These are phyloP conservation scores for Heliconius charithonia DNA, from an alignment of 2,888 invertebrate species.

Conservation along the genomic window DNA sequence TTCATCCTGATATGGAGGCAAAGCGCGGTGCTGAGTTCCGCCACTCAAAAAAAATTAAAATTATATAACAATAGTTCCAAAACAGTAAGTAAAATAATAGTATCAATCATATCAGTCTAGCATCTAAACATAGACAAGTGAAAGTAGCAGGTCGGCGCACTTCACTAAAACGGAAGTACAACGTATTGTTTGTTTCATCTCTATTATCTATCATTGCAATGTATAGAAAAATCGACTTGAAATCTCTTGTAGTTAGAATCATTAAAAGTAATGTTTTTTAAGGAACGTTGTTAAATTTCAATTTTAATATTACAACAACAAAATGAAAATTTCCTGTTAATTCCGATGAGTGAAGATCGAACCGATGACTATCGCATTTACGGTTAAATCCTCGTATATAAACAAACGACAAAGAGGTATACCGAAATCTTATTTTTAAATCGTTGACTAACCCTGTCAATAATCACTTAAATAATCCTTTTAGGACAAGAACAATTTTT, in stretches of 20 bases:
- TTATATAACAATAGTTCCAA: background rate
- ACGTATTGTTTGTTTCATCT: constrained; percentile 15
- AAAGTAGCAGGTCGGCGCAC: constrained; percentile 35
- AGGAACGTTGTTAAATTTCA: too few relatives aligned
- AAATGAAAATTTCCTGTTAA: too few relatives aligned
- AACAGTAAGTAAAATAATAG: background rate
- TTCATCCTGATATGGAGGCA: background rate
- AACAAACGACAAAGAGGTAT: too few relatives aligned
- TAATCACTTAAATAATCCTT: too few relatives aligned
- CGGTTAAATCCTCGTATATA: too few relatives aligned
- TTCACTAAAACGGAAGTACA: constrained; percentile 34
- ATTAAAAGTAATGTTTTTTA: background rate
- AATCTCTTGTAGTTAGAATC: background rate
- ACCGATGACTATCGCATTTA: too few relatives aligned
- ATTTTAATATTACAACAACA: too few relatives aligned
- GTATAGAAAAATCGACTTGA: background rate
- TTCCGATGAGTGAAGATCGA: too few relatives aligned
- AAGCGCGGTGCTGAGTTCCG: too few relatives aligned
- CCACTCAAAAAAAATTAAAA: background rate
- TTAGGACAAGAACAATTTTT: too few relatives aligned
- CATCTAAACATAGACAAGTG: constrained; percentile 24
- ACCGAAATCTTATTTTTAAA: too few relatives aligned
- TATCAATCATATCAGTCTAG: constrained; percentile 14
- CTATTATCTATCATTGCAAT: background rate
- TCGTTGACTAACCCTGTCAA: too few relatives aligned